Evolutionary conservation across 2,797 vertebrate genomes (phyloP).

Genomic region (Halcyon badia): DNA sequence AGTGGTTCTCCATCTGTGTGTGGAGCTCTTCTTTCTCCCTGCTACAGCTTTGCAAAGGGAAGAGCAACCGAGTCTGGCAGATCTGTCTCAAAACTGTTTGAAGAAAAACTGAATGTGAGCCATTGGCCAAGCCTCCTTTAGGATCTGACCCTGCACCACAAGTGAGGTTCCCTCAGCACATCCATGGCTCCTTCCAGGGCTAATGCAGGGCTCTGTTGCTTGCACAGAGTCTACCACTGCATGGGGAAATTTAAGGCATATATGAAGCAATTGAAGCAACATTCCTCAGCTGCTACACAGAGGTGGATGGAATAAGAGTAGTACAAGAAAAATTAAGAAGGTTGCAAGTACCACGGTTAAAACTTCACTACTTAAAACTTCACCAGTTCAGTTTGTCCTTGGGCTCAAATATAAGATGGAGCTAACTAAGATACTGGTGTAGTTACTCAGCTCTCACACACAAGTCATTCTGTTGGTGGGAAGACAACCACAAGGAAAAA

Average conservation of each 20-base stretch:
- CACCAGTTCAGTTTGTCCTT: not conserved
- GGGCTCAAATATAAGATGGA: not conserved
- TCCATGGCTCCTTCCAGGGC: not conserved
- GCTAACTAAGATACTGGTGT: not conserved
- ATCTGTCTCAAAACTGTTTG: not conserved
- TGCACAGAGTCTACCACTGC: not conserved
- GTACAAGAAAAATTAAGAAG: not conserved
- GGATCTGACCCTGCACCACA: not conserved
- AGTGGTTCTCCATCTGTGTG: fast-evolving
- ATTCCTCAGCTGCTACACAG: not conserved
- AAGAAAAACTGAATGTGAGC: not conserved
- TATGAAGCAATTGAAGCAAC: not conserved
- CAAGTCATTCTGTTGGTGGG: not conserved
- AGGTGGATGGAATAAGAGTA: not conserved
- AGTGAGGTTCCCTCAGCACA: not conserved
- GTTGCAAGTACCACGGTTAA: not conserved
- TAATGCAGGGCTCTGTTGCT: not conserved
- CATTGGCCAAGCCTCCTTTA: not conserved
- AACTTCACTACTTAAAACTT: not conserved
- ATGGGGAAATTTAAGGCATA: not conserved
- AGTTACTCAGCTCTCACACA: not conserved
- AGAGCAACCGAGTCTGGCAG: not conserved
- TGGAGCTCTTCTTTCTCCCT: not conserved
- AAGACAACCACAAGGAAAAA: not conserved
- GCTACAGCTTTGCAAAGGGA: not conserved